phyloP scores from a whole-genome alignment of 2,888 invertebrate genomes.

The Zelleria hepariella region DNA sequence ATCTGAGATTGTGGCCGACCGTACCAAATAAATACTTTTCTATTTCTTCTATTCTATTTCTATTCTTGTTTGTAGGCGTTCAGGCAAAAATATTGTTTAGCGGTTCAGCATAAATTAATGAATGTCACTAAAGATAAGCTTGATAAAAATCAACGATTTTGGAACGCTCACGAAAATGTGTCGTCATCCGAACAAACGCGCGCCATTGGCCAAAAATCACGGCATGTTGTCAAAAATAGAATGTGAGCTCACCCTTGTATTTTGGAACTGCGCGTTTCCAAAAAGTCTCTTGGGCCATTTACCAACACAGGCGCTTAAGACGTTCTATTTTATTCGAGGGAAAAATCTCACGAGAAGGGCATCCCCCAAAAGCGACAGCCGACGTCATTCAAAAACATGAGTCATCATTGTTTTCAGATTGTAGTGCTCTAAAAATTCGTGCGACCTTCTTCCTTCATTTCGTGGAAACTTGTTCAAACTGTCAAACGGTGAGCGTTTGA shows the following conservation, averaged over 20 bases:
- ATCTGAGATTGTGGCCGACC: no score
- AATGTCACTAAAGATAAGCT: no score
- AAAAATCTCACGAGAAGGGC: conserved; percentile 58
- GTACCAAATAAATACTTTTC: no score
- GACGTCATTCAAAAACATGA: conserved; percentile 56
- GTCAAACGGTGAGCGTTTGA: conserved; percentile 9
- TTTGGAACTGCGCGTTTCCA: conserved; percentile 28
- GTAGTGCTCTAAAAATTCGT: neutral
- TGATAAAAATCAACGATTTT: neutral
- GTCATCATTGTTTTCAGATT: conserved; percentile 47
- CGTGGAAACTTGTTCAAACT: conserved; percentile 6
- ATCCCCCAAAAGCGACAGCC: conserved; percentile 55
- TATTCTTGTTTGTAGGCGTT: no score
- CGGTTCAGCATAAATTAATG: no score
- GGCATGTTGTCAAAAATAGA: conserved; percentile 40
- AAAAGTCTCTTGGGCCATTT: conserved; percentile 33
- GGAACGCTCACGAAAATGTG: conserved; percentile 20
- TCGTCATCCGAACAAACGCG: conserved; percentile 31
- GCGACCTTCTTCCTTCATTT: conserved; percentile 15
- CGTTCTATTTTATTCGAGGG: conserved; percentile 30
- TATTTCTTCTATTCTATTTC: no score
- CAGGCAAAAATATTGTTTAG: no score
- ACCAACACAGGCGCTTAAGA: conserved; percentile 36
- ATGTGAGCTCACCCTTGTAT: conserved; percentile 57
- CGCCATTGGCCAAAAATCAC: conserved; percentile 57